Base-by-base conservation (phyloP, 1,140 invertebrate species). In the Calephelis nemesis region DNA sequence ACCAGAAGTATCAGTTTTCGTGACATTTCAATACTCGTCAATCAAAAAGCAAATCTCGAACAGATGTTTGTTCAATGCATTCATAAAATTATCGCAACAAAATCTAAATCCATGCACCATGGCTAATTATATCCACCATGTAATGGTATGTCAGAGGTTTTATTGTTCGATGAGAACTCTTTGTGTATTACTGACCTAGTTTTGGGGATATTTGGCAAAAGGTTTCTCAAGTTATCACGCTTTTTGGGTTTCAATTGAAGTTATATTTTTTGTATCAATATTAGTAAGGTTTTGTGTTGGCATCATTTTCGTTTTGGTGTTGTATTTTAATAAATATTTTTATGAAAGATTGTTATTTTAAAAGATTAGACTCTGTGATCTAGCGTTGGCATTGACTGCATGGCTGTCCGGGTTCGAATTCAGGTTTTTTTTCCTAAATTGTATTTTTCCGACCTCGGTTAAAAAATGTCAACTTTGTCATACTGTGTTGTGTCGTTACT, bases 101-200 rank as follows among this genome's bases (percentile, higher is more conserved):
- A 84, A 90, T 90, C 88, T 88, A 90, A 91, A 90, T 88, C 87
- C 86, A 80, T 88, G 83, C 84, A 90, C 88, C 88, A 91, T 90
- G 85, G 79, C 87, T 91, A 91, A 91, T 91, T 90, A 91, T 90
- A 91, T 90, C 86, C 86, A 88, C 81, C 87, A 69, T 85, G 85
- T 90, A 91, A 91, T 89, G 82, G 78, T 76, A 77, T 79, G 84
- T 82, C 84, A 75, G 79, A 76, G 73, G 50, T 65, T 47, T 71
- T 73, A 87, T 88, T 90, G 85, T 91, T 88, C 84, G 80, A 77
- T 60, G 40, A 19, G 62, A 15, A 39, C 40, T 48, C 79, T 73
- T 83, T 91, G 86, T 76, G 69, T 82, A 91, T 91, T 89, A 91
- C 88, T 89, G 88, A 91, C 88, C 88, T 86, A 91, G 81, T 89